A percentile compares a stretch with the other conserved stretches of the same genome.
phyloP scores from a whole-genome alignment of 2,888 invertebrate species.

The Drosophila phalerata region DNA sequence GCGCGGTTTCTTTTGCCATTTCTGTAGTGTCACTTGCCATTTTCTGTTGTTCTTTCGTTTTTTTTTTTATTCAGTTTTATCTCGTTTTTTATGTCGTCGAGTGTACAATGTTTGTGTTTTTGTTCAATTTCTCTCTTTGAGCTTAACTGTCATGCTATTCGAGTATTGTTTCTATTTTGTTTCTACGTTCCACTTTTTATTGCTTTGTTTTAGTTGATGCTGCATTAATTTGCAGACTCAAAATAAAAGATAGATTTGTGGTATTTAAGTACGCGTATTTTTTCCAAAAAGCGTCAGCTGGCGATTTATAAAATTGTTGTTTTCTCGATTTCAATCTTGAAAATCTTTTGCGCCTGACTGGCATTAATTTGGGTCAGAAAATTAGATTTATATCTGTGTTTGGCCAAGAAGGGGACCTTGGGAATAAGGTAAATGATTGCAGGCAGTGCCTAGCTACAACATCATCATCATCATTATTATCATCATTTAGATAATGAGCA shows the following conservation, averaged over 20 bases:
- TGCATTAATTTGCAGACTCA: constrained; percentile 32
- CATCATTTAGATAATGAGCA: constrained; percentile 36
- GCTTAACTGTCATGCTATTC: constrained; percentile 68
- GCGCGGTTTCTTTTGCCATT: constrained; percentile 26
- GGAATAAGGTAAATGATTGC: constrained; percentile 10
- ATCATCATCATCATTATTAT: constrained; percentile 34
- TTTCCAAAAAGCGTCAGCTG: constrained; percentile 28
- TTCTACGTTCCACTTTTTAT: constrained; percentile 54
- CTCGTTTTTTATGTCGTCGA: neutral
- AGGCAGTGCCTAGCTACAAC: constrained; percentile 10
- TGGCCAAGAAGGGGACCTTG: constrained; percentile 16
- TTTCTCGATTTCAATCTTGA: constrained; percentile 19
- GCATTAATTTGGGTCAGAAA: constrained; percentile 42
- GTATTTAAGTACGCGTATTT: neutral
- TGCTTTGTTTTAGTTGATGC: constrained; percentile 43
- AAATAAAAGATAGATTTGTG: constrained; percentile 29
- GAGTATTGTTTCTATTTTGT: constrained; percentile 29
- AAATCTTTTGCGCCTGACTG: constrained; percentile 40
- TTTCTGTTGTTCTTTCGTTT: constrained; percentile 8
- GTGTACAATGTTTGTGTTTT: constrained; percentile 35
- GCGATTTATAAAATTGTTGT: constrained; percentile 41
- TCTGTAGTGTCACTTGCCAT: constrained; percentile 32
- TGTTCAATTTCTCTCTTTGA: constrained; percentile 58
- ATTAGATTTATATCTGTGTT: constrained; percentile 39
- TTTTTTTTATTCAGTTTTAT: constrained; percentile 7